Percentiles rank a stretch among this genome's conserved stretches.
phyloP scores from a whole-genome alignment of 1,140 invertebrate genomes.

The Drepana arcuata region DNA sequence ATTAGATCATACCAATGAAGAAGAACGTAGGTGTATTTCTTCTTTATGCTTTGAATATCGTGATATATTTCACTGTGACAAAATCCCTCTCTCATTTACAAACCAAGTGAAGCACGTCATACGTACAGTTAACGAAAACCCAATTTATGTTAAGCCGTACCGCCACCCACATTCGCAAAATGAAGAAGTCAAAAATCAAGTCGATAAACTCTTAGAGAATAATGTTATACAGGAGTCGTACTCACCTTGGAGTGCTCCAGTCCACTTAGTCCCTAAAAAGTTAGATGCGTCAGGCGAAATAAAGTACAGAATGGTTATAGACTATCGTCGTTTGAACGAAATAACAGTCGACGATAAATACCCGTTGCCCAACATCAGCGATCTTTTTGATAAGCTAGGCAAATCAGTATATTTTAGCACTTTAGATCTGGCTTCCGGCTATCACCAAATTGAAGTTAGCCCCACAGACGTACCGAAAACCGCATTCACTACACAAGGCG shows the following conservation, averaged over 20 bases:
- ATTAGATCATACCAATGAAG: slow-evolving; percentile 17
- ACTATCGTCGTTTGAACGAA: slow-evolving; percentile 6
- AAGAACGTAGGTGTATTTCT: slow-evolving; percentile 15
- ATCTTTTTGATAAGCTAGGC: slow-evolving; percentile 16
- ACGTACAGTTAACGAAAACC: slow-evolving; percentile 3
- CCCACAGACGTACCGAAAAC: slow-evolving; percentile 7
- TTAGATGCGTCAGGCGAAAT: slow-evolving; percentile 6
- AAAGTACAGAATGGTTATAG: slow-evolving; percentile 11
- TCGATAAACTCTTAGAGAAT: slow-evolving; percentile 3
- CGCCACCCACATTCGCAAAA: neutral
- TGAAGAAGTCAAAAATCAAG: slow-evolving; percentile 4
- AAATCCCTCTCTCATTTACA: slow-evolving; percentile 17
- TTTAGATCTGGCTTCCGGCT: slow-evolving; percentile 13
- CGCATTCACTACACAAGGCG: slow-evolving; percentile 3
- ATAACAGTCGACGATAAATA: slow-evolving; percentile 16
- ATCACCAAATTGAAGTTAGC: slow-evolving; percentile 15
- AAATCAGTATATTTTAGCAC: slow-evolving; percentile 12
- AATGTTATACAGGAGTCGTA: slow-evolving; percentile 1
- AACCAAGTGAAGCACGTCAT: slow-evolving; percentile 10
- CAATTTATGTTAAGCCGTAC: slow-evolving; percentile 4
- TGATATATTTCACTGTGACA: slow-evolving; percentile 24
- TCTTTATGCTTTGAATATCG: slow-evolving; percentile 21
- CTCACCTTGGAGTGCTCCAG: slow-evolving; percentile 2
- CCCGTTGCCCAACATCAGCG: slow-evolving; percentile 2
- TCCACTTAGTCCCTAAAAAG: slow-evolving; percentile 9